These are phyloP conservation scores for Triops cancriformis DNA, from an alignment of 1,140 invertebrate genomes.

Conservation along the genomic window DNA sequence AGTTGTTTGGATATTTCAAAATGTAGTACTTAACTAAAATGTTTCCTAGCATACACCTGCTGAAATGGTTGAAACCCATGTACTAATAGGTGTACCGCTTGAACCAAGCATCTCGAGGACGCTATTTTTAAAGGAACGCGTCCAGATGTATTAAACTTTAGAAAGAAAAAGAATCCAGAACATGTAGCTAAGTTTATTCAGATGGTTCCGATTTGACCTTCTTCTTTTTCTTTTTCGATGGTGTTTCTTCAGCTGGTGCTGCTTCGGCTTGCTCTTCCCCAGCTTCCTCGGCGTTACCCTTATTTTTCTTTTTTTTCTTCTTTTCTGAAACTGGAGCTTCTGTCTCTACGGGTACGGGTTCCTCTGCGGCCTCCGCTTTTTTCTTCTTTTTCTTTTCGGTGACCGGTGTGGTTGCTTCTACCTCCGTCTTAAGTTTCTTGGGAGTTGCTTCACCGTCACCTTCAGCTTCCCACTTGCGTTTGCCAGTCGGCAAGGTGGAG, in stretches of 20 bases:
- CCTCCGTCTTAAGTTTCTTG: slow-evolving; percentile 34
- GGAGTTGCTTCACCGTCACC: slow-evolving; percentile 32
- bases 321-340: slow-evolving; percentile 30
- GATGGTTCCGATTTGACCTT: background rate
- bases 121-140: background rate
- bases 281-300: slow-evolving; percentile 34
- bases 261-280: background rate
- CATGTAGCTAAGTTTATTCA: background rate
- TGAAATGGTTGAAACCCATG: too few species aligned
- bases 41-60: too few species aligned
- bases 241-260: background rate
- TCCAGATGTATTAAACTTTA: background rate
- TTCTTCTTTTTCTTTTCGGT: slow-evolving; percentile 37
- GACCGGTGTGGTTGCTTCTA: slow-evolving; percentile 10
- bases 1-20: too few species aligned
- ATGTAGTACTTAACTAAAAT: too few species aligned
- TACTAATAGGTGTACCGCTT: too few species aligned
- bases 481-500: slow-evolving; percentile 40
- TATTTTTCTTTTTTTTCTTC: slow-evolving; percentile 36
- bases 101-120: too few species aligned
- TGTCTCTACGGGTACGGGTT: slow-evolving; percentile 31
- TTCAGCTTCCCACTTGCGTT: slow-evolving; percentile 38
- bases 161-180: slow-evolving; percentile 4
- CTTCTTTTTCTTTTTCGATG: background rate
- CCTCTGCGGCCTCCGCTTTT: slow-evolving; percentile 32